Conservation (phyloP, 2,797 vertebrate species). For the Merluccius polli region DNA sequence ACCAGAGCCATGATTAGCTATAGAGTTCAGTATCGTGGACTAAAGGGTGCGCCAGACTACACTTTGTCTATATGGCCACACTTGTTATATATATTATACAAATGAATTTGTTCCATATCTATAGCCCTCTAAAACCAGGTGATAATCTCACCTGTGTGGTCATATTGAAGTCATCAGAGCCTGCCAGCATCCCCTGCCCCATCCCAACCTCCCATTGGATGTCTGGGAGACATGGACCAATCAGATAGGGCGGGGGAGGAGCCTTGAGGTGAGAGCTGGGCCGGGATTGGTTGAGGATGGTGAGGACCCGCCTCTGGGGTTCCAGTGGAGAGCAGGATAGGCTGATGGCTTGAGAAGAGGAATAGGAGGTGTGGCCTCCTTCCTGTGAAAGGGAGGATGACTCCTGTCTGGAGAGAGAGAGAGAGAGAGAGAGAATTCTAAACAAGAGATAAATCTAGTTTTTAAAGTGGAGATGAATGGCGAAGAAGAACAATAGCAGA, state of each 20-base stretch:
- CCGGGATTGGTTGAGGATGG: conserved; percentile 43
- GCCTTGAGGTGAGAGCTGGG: conserved; percentile 27
- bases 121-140: background rate
- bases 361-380: conserved; percentile 37
- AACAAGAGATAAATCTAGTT: no score
- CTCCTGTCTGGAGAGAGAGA: background rate
- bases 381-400: conserved; percentile 15
- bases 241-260: conserved; percentile 27
- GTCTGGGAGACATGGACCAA: conserved; percentile 35
- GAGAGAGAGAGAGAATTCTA: no score
- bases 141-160: background rate
- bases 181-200: conserved; percentile 24
- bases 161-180: background rate
- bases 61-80: background rate
- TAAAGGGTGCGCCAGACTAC: no score
- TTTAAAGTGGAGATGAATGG: background rate
- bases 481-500: background rate
- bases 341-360: conserved; percentile 49
- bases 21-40: background rate
- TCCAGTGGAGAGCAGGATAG: conserved; percentile 48
- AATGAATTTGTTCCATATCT: no score
- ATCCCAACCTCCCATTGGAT: conserved; percentile 49
- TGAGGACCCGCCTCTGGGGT: conserved; percentile 28
- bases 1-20: background rate
- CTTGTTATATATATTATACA: no score